phyloP scores from a whole-genome alignment of 2,797 vertebrate genomes.

The Hyperoplus lanceolatus region DNA sequence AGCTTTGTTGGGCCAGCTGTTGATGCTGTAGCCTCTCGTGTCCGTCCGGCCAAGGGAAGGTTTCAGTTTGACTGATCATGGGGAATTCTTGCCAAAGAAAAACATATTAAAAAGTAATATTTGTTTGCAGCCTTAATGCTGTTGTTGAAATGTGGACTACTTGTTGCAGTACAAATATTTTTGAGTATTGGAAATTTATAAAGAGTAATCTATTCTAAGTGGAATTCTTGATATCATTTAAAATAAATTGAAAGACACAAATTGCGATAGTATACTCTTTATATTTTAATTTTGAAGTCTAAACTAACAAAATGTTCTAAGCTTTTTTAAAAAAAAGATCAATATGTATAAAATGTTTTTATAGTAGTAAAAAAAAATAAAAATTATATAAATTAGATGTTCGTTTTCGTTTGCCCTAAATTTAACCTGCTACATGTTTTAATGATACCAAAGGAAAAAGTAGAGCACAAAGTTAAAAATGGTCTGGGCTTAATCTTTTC shows the following conservation, averaged over 20 bases:
- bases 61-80: constrained; percentile 6
- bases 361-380: not conserved
- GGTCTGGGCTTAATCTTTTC: constrained; percentile 50
- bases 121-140: not conserved
- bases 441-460: constrained; percentile 7
- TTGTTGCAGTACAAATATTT: not conserved
- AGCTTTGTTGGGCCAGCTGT: constrained; percentile 33
- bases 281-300: not conserved
- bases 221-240: not conserved
- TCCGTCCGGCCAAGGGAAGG: constrained; percentile 1
- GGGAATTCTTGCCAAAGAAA: constrained; percentile 12
- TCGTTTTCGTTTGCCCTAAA: not conserved
- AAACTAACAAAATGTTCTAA: not conserved
- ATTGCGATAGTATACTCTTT: not conserved
- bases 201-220: not conserved
- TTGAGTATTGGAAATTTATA: not conserved
- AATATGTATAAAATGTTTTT: not conserved
- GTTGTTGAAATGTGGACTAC: not conserved
- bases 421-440: not conserved
- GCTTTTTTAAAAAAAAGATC: too few relatives aligned
- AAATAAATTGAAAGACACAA: not conserved
- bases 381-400: not conserved
- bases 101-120: not conserved
- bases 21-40: constrained; percentile 10
- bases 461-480: not conserved